Percentiles rank a stretch among this genome's conserved stretches.
These are phyloP conservation scores for Pardalotus punctatus DNA, from an alignment of 2,113 vertebrate genomes.

Conservation along the genomic window DNA sequence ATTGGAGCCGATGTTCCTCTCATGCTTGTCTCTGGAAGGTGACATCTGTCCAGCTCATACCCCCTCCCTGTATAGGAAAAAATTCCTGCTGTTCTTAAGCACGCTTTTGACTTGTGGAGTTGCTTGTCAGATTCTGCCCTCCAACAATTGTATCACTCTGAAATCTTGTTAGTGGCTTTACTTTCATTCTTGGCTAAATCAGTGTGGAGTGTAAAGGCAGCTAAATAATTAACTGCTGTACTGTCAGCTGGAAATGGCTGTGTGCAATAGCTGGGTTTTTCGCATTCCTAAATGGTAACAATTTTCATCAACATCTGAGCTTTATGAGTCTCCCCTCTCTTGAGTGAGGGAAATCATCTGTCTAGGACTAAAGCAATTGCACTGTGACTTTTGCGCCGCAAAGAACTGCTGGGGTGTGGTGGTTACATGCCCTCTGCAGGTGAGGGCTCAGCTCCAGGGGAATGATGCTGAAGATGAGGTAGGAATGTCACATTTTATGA, in stretches of 20 bases:
- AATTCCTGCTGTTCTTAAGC: not conserved
- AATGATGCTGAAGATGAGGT: conserved; percentile 25
- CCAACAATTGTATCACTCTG: not conserved
- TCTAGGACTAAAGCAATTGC: conserved; percentile 9
- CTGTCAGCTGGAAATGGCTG: not conserved
- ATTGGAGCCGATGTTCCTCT: not conserved
- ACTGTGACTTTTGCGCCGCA: conserved; percentile 30
- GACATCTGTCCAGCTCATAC: not conserved
- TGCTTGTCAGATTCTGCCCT: conserved; percentile 8
- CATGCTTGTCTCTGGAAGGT: conserved; percentile 1
- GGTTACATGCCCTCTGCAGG: not conserved
- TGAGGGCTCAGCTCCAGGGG: not conserved
- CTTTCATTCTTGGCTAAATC: not conserved
- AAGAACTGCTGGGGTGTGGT: not conserved
- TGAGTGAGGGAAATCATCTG: not conserved
- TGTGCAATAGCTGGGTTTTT: not conserved
- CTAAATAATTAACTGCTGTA: not conserved
- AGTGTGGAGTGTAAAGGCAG: not conserved
- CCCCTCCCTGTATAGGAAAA: not conserved
- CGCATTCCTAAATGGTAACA: not conserved
- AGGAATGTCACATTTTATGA: conserved; percentile 31
- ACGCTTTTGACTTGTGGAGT: not conserved
- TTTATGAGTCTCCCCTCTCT: not conserved
- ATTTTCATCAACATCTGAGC: not conserved
- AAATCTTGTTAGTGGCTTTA: not conserved